Evolutionary conservation across 2,888 invertebrate species (phyloP), one percentile per base, ranked within the genome.

Genomic region (Euphydryas editha): DNA sequence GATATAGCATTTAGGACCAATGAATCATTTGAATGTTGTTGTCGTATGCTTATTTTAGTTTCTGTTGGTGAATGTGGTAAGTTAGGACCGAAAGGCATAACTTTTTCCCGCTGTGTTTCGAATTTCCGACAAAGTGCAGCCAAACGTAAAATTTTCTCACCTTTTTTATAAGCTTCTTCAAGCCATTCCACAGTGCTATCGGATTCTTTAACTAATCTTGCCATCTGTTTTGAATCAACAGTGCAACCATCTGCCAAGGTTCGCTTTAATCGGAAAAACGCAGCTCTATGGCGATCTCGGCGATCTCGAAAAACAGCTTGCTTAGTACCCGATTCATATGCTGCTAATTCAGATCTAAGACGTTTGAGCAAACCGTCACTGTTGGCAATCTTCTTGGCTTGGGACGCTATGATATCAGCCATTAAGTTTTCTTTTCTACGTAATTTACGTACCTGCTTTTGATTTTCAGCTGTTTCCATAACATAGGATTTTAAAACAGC

Each of bases 51-150:
- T 13, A 62, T 59, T 70, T 84, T 86, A 8, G 76, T 71, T 68
- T 80, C 75, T n/a, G 75, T 76, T 18, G 85, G 84, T 1, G 82
- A 79, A 62, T 83, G 79, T 30, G 87, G 87, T 56, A 72, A 58
- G 17, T 63, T 67, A 8, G 81, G 79, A 56, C 86, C 90, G 68
- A 80, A 93, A 1, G 91, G 92, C 54, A 92, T 69, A 18, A 93
- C 83, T 75, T 92, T 93, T 80, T 94, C 94, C 15, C 87, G 82
- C 69, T 90, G 89, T 0, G 93, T 94, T 82, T 94, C 94, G 74
- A 90, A 93, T 79, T 94, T 94, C 44, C 93, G 82, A 71, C 94
- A 94, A n/a, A 93, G 83, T 24, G 87, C 86, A 24, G 91, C 88
- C 70, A 94, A 75, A 24, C 91, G 88, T 55, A 93, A 75, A 58